These are phyloP conservation scores for Apamea epomidion DNA, from an alignment of 2,888 invertebrate species.

Conservation along the genomic window DNA sequence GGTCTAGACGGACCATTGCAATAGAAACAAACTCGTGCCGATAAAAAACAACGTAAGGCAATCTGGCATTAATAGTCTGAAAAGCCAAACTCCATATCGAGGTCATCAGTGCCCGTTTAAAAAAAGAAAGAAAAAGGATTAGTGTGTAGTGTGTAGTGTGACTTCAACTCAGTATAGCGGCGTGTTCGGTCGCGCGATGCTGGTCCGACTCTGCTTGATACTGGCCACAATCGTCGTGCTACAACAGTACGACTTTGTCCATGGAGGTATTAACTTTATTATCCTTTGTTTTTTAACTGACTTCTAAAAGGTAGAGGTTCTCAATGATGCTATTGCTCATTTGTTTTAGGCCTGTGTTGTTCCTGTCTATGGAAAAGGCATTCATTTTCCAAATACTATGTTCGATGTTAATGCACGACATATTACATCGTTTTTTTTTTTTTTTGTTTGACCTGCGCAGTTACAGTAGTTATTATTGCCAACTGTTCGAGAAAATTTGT, in stretches of 20 bases:
- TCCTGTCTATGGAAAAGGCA: background rate
- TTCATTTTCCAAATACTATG: background rate
- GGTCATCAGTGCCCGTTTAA: background rate
- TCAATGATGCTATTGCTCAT: background rate
- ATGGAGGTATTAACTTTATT: conserved; percentile 64
- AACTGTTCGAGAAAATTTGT: background rate
- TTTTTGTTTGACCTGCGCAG: background rate
- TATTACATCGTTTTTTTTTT: background rate
- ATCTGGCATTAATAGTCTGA: background rate
- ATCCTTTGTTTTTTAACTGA: conserved; percentile 2
- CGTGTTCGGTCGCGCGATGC: conserved; percentile 63
- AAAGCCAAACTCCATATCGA: background rate
- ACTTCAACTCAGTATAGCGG: conserved; percentile 41
- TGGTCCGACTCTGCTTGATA: conserved; percentile 67
- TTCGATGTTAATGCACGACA: background rate
- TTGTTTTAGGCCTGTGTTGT: background rate
- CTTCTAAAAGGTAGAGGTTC: background rate
- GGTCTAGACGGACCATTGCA: background rate
- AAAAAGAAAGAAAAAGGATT: background rate
- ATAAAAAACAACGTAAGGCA: background rate
- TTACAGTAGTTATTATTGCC: background rate
- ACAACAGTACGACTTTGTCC: conserved; percentile 66
- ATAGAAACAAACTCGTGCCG: background rate
- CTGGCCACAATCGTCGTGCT: conserved; percentile 62
- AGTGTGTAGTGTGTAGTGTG: conserved; percentile 40